A percentile compares a stretch with the other conserved stretches of the same genome.
These are phyloP conservation scores for Xanthostigma xanthostigma DNA, from an alignment of 2,888 invertebrate genomes.

Conservation along the genomic window DNA sequence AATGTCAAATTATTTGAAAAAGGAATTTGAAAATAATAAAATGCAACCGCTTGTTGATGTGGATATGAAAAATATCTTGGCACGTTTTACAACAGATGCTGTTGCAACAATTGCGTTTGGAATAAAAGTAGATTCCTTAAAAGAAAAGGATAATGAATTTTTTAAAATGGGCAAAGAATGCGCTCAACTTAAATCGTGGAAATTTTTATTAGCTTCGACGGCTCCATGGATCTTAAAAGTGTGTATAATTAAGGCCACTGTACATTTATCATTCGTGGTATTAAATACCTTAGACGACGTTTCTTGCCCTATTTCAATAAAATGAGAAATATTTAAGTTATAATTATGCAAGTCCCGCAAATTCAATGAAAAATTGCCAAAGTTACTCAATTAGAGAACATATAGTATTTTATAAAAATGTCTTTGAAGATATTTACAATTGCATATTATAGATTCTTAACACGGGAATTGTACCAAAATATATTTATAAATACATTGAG, in stretches of 20 bases:
- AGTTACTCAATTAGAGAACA: too few relatives aligned
- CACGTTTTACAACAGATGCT: conserved; percentile 11
- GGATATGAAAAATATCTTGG: conserved; percentile 10
- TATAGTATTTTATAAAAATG: too few relatives aligned
- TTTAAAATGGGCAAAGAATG: conserved; percentile 4
- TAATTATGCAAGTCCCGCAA: too few relatives aligned
- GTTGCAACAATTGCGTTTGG: conserved; percentile 12
- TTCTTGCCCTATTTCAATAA: too few relatives aligned
- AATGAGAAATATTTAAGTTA: too few relatives aligned
- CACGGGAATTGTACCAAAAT: background rate
- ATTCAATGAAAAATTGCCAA: too few relatives aligned
- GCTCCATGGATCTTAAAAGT: too few relatives aligned
- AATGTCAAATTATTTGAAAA: conserved; percentile 9
- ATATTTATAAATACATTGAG: background rate
- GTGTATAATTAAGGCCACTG: too few relatives aligned
- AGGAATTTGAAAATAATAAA: conserved; percentile 8
- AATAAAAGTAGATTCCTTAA: conserved; percentile 8
- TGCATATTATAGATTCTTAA: background rate
- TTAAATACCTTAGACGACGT: too few relatives aligned
- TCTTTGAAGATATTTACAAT: background rate
- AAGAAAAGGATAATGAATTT: conserved; percentile 10
- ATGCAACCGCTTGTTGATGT: background rate
- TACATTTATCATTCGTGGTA: too few relatives aligned
- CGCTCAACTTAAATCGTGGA: background rate
- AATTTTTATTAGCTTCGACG: background rate